Evolutionary conservation across 2,888 invertebrate genomes (phyloP).

Genomic region (Choreutis nemorana): DNA sequence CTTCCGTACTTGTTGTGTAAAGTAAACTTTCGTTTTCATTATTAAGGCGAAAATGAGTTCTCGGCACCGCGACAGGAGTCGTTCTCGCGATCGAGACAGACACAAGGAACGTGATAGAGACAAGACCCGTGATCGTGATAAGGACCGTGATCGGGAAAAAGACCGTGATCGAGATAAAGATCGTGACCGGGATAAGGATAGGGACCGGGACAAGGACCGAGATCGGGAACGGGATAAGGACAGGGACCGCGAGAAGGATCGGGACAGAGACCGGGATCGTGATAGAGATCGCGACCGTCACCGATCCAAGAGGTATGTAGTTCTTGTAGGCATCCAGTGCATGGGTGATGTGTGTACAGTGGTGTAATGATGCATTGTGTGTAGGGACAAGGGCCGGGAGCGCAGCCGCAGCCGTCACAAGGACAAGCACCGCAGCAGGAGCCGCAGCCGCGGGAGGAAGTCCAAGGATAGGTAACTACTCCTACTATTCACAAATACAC

Average conservation of each 20-base stretch:
- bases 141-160: constrained; percentile 25
- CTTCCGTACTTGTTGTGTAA: neutral
- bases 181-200: constrained; percentile 39
- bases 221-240: constrained; percentile 21
- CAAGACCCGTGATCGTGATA: constrained; percentile 20
- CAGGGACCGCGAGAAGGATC: constrained; percentile 24
- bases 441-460: constrained; percentile 43
- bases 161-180: constrained; percentile 27
- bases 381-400: constrained; percentile 32
- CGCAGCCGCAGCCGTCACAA: constrained; percentile 33
- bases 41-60: constrained; percentile 48
- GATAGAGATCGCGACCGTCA: no score
- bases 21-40: neutral
- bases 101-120: constrained; percentile 28
- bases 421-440: constrained; percentile 40
- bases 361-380: constrained; percentile 38
- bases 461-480: constrained; percentile 48
- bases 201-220: constrained; percentile 35
- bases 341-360: no score
- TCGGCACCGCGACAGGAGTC: constrained; percentile 59
- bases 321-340: no score
- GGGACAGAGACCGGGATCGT: constrained; percentile 48
- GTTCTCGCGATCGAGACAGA: constrained; percentile 46
- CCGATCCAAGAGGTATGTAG: constrained; percentile 39
- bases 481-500: no score